Conservation (phyloP, 2,113 vertebrate species). For the Cryptotis parvus region DNA sequence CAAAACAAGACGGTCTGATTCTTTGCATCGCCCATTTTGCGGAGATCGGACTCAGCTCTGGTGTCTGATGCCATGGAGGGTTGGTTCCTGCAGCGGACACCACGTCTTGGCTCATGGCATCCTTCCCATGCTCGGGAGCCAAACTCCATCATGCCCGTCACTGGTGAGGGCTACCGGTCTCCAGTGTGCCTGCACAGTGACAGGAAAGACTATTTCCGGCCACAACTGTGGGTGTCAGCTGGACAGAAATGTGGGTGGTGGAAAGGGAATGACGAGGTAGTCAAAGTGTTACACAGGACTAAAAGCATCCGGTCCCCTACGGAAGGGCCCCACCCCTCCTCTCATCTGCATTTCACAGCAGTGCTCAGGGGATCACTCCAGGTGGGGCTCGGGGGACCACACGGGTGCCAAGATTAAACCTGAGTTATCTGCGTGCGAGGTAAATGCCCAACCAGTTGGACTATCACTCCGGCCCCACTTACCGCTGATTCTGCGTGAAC, state of each 20-base stretch:
- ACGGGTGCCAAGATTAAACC: too few species aligned
- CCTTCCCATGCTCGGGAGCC: neutral
- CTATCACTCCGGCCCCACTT: neutral
- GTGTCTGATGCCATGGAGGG: neutral
- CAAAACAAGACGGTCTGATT: neutral
- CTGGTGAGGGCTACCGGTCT: neutral
- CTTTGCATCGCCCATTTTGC: too few species aligned
- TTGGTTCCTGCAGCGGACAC: too few species aligned
- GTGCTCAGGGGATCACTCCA: too few species aligned
- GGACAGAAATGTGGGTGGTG: neutral
- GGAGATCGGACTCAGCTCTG: too few species aligned
- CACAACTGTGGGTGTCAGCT: too few species aligned
- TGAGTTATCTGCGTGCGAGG: too few species aligned
- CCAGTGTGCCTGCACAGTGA: neutral
- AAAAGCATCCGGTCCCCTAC: neutral
- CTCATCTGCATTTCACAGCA: too few species aligned
- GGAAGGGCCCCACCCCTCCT: neutral
- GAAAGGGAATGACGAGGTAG: neutral
- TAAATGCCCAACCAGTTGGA: too few species aligned
- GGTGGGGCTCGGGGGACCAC: too few species aligned
- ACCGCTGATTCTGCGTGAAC: constrained; percentile 43
- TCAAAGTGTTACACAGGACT: neutral
- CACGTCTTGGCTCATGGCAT: neutral
- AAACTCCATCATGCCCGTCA: neutral
- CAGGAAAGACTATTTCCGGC: too few species aligned